Evolutionary conservation across 2,797 vertebrate species (phyloP), one percentile per base, ranked within the genome.

Genomic region (Parotocinclus haroldoi): DNA sequence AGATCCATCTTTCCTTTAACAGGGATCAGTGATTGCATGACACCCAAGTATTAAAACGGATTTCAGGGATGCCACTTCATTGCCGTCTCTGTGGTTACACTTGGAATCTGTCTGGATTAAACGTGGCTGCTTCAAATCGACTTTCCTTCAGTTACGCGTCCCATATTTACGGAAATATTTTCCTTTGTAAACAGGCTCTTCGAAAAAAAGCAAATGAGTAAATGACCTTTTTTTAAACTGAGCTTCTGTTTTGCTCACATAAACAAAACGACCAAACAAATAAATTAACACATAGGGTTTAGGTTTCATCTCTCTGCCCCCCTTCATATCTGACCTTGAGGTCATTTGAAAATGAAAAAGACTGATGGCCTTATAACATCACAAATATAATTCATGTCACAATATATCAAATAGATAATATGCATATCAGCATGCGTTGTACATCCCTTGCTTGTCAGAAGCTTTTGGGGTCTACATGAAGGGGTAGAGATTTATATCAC

Each of bases 341-440:
- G 46, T 53, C 17, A 55, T 52, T 44, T 46, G 16, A 54, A 39
- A 46, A 59, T 8, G 10, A n/a, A 14, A n/a, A 27, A 27, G 27
- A 37, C 52, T 5, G 57, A 51, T 61, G 53, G 71, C 58, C 60
- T 61, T 53, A 40, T 37, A 71, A 71, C 71, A 68, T 70, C 80
- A 88, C 84, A 84, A 82, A 85, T 84, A 54, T 63, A 71, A 71
- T 69, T 68, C 58, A 77, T 73, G 60, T 77, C 76, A 76, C 76
- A 68, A 63, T 76, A 78, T 75, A 66, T 78, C 55, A 68, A 59
- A 65, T 48, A 61, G 55, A 64, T 75, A 63, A 63, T 75, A 73
- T 51, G 68, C 67, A 76, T 59, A 46, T 62, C 67, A 76, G 74
- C 69, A 78, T 73, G 67, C 63, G 66, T 42, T 71, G 68, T 61